A percentile compares a stretch with the other conserved stretches of the same genome.
Conservation (phyloP, 2,113 vertebrate genomes). For the Alouatta palliata region DNA sequence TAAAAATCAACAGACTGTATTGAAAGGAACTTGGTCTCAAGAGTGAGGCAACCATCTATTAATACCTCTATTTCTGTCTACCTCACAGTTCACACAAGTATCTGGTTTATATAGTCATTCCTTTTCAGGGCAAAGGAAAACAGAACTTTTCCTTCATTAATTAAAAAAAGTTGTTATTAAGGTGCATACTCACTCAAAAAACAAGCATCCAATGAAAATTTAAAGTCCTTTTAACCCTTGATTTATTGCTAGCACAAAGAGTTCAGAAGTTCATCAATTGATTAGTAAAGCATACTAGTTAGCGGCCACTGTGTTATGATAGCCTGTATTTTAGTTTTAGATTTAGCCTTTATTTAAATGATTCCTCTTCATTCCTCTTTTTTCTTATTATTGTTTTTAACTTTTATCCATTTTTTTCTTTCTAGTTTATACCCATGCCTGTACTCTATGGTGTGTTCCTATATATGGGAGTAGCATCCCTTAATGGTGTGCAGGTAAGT, state of each 20-base stretch:
- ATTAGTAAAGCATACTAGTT: background rate
- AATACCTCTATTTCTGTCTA: background rate
- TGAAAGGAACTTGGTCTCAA: background rate
- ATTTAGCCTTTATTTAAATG: background rate
- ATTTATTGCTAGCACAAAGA: background rate
- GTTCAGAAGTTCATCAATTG: background rate
- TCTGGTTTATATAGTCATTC: background rate
- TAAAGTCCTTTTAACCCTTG: background rate
- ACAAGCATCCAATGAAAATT: background rate
- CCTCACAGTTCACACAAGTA: background rate
- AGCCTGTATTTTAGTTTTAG: background rate
- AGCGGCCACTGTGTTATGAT: background rate
- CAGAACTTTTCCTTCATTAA: background rate
- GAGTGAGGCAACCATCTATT: background rate
- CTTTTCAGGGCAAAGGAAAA: constrained; percentile 34
- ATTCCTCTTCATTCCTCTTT: background rate
- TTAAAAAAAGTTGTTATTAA: background rate
- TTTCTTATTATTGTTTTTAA: background rate
- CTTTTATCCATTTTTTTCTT: background rate
- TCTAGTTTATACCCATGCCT: constrained; percentile 90
- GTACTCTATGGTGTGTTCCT: constrained; percentile 90
- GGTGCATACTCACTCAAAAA: background rate
- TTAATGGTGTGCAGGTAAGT: constrained; percentile 89
- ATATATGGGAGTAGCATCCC: constrained; percentile 90
- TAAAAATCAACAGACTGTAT: background rate